Conservation (phyloP, 2,888 invertebrate genomes). For the Pristionchus entomophagus region DNA sequence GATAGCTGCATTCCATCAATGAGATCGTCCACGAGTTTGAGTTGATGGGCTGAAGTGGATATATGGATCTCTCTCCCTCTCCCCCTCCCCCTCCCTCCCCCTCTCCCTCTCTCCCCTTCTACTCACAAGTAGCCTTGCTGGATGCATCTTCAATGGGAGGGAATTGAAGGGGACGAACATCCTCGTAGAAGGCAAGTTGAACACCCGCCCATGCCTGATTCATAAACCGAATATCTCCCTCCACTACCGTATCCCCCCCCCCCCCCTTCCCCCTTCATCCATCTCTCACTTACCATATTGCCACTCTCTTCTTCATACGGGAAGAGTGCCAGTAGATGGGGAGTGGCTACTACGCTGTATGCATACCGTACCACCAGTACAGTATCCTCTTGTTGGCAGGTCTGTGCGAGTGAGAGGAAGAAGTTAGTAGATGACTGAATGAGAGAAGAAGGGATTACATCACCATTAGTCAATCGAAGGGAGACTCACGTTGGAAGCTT, state of each 20-base stretch:
- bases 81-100: background rate
- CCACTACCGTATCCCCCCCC: background rate
- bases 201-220: slow-evolving; percentile 44
- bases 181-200: slow-evolving; percentile 47
- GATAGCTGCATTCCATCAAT: slow-evolving; percentile 46
- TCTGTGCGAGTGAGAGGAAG: background rate
- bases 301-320: slow-evolving; percentile 46
- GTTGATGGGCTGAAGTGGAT: slow-evolving; percentile 40
- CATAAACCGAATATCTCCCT: background rate
- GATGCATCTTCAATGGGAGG: slow-evolving; percentile 36
- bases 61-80: background rate
- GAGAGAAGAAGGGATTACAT: background rate
- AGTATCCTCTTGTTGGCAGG: slow-evolving; percentile 20
- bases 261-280: background rate
- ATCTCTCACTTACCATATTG: slow-evolving; percentile 2
- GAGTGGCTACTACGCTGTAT: slow-evolving; percentile 10
- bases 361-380: slow-evolving; percentile 45
- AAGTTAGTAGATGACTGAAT: background rate
- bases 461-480: too few species aligned
- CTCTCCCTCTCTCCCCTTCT: background rate
- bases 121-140: slow-evolving; percentile 35
- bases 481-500: slow-evolving; percentile 28
- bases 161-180: slow-evolving; percentile 45
- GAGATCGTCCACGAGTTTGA: slow-evolving; percentile 42
- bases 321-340: slow-evolving; percentile 39